Base-by-base conservation (phyloP, 2,113 vertebrate genomes). In the Uria aalge region DNA sequence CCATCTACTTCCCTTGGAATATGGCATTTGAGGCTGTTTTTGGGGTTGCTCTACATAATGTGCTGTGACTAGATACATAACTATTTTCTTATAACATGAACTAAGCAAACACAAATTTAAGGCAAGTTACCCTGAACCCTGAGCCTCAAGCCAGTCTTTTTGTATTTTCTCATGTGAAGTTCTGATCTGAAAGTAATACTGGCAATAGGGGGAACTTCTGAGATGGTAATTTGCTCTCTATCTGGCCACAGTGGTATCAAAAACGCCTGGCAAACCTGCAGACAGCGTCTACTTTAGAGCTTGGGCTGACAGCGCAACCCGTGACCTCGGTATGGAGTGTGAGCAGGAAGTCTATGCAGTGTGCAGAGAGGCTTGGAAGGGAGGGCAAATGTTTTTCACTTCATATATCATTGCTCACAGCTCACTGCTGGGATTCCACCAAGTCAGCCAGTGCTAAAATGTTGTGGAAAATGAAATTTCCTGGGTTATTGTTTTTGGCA, bases 401-500 rank as follows among this genome's bases (percentile, higher is more conserved):
- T 97, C 92, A 94, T 96, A 78, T 95, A 94, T 97, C 96, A 95
- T 85, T 68, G 73, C 94, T 94, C 64, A 86, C 72, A 95, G 72
- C 90, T 96, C 66, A 73, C 92, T 97, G 92, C 69, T 97, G 95
- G 84, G 95, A 94, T 97, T 97, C 91, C 78, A 95, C 57, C 9
- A 20, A 95, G 71, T 43, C 85, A 94, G 78, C 55, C 80, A 82
- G 77, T 68, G 57, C 87, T 95, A 91, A 94, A 95, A 68, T 95
- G 92, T 95, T 92, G 80, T 97, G 89, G 92, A 95, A 89, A 94
- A 95, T 94, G 92, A 89, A 84, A 95, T 97, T 92, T 95, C 95
- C 84, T 90, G 94, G 57, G 80, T 94, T 96, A 94, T 96, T 91
- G 62, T 32, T 95, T 87, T 86, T 96, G 96, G 95, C 95, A 85